Evolutionary conservation across 1,140 invertebrate genomes (phyloP), one percentile per base, ranked within the genome.

Genomic region (Sweltsa coloradensis): DNA sequence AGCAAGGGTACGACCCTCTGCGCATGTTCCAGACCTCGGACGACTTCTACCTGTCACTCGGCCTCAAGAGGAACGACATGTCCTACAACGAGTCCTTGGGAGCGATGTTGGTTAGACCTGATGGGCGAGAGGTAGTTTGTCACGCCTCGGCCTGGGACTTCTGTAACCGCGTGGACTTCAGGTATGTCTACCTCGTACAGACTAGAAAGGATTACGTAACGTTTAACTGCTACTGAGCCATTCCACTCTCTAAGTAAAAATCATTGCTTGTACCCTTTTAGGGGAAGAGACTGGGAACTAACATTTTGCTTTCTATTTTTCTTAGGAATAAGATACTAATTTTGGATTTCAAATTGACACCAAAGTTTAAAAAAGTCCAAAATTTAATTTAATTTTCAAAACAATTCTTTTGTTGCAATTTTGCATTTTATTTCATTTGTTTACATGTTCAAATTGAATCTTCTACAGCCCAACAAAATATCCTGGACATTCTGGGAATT

Each of bases 41-140:
- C 55, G 76, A 85, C 43, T 94, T 95, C 64, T 94, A 90, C 63
- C 75, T 70, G 18, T 91, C 87, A 0, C 68, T 96, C 27, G 90
- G 90, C 50, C 62, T 96, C 31, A 77, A 74, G 7, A 53, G 55
- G 3, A 51, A 42, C 29, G 34, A 16, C n/a, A 40, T 47, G 46
- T 47, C 46, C 2, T 47, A 40, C 24, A 13, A 36, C 31, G 22
- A 34, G 16, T 16, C 2, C 3, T 13, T 14, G 25, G 77, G 79
- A 1, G 84, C 96, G 83, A 72, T 90, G 36, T 78, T 81, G 55
- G 89, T 87, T 55, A 84, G 83, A 13, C 64, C 62, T 0, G 82
- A 87, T 59, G 34, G 37, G 22, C 71, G 83, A 36, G 78, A 89
- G 19, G 71, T 91, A 14, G 76, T 77, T 0, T 83, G 87, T 56